A percentile compares a stretch with the other conserved stretches of the same genome.
Conservation (phyloP, 2,797 vertebrate genomes). For the Adelosebastes latens region DNA sequence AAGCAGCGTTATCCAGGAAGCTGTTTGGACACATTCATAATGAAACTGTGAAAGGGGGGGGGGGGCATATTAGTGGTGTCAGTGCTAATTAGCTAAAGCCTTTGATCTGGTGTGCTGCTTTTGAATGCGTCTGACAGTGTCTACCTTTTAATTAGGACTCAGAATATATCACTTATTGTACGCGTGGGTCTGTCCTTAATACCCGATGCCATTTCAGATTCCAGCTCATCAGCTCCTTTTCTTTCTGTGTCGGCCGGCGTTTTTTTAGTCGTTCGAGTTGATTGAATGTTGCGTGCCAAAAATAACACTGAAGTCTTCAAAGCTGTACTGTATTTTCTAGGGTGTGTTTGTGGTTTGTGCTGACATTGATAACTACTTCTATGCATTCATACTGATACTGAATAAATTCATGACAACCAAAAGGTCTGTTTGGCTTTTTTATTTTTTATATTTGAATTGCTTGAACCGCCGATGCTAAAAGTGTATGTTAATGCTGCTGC, state of each 20-base stretch:
- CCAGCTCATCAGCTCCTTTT: conserved; percentile 8
- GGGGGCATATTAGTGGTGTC: conserved; percentile 15
- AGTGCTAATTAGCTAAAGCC: conserved; percentile 49
- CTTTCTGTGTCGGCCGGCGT: neutral
- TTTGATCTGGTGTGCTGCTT: conserved; percentile 56
- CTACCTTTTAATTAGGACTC: conserved; percentile 55
- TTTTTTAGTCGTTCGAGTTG: neutral
- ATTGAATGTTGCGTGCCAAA: conserved; percentile 48
- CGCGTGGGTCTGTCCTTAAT: conserved; percentile 3
- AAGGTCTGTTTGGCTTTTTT: neutral
- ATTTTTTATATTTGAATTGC: neutral
- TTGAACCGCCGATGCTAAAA: neutral
- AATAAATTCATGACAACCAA: conserved; percentile 67
- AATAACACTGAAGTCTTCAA: conserved; percentile 15
- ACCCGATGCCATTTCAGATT: neutral
- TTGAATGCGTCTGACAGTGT: conserved; percentile 20
- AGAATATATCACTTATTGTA: conserved; percentile 17
- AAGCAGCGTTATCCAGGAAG: conserved; percentile 33
- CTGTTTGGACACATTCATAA: conserved; percentile 52
- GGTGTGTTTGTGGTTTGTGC: conserved; percentile 22
- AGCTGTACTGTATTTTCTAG: conserved; percentile 12
- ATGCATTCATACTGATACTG: conserved; percentile 44
- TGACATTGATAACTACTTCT: conserved; percentile 44
- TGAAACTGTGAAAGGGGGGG: conserved; percentile 28
- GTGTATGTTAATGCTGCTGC: neutral